Evolutionary conservation across 1,140 invertebrate genomes (phyloP).

Genomic region (Diplogasteroides magnus): DNA sequence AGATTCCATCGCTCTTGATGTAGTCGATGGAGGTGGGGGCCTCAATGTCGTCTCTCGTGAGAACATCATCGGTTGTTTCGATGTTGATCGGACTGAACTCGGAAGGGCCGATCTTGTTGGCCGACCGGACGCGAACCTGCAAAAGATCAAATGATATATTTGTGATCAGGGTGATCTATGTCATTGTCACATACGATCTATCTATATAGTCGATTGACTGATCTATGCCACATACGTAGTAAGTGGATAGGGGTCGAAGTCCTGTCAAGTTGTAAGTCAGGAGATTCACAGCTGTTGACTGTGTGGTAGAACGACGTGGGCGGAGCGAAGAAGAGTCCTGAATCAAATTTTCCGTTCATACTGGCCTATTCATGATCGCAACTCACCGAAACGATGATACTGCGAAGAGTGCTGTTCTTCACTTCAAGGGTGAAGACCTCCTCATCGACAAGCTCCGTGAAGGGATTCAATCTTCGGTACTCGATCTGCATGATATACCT

Average conservation of each 20-base stretch:
- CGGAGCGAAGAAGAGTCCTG: too few relatives aligned
- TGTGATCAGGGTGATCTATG: neutral
- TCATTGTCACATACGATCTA: too few relatives aligned
- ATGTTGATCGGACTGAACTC: neutral
- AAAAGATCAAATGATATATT: neutral
- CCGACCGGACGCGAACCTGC: neutral
- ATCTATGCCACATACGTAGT: conserved; percentile 21
- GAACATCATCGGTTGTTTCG: neutral
- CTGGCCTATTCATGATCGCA: too few relatives aligned
- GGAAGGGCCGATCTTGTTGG: neutral
- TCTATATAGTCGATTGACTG: too few relatives aligned
- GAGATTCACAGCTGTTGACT: conserved; percentile 9
- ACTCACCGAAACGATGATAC: neutral
- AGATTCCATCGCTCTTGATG: neutral
- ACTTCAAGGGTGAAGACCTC: conserved; percentile 1
- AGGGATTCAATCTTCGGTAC: conserved; percentile 15
- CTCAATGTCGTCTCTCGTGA: neutral
- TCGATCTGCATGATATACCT: too few relatives aligned
- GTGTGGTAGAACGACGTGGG: conserved; percentile 1
- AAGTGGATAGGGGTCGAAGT: conserved; percentile 22
- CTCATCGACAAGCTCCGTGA: conserved; percentile 2
- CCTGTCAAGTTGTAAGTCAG: conserved; percentile 26
- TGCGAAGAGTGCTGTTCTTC: neutral
- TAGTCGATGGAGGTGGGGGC: neutral
- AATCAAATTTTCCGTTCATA: too few relatives aligned